Percentiles rank a stretch among this genome's conserved stretches.
Evolutionary conservation across 2,888 invertebrate genomes (phyloP).

Genomic region (Drosophila acutilabella): DNA sequence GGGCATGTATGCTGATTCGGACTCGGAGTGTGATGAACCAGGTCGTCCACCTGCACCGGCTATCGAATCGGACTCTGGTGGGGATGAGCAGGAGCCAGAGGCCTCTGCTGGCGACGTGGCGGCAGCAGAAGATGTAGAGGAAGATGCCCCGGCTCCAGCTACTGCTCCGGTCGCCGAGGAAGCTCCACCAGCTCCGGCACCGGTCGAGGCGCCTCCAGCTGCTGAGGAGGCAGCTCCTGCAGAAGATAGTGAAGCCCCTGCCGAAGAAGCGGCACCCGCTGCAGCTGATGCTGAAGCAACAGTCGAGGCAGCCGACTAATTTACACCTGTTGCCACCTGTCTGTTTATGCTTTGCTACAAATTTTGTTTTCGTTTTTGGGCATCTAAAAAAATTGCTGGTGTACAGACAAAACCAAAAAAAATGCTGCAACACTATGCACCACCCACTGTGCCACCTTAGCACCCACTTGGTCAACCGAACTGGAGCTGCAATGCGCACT

Average conservation of each 20-base stretch:
- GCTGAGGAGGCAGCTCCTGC: conserved; percentile 5
- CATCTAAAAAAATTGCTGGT: conserved; percentile 41
- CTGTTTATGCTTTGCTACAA: conserved; percentile 43
- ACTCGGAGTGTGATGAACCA: conserved; percentile 7
- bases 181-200: conserved; percentile 1
- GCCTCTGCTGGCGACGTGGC: neutral
- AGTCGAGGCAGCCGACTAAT: conserved; percentile 20
- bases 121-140: neutral
- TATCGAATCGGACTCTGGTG: conserved; percentile 9
- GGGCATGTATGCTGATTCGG: conserved; percentile 5
- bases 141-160: neutral
- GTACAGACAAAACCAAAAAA: conserved; percentile 30
- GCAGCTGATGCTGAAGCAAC: conserved; percentile 15
- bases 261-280: neutral
- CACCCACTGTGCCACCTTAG: neutral
- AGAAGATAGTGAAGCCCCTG: conserved; percentile 1
- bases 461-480: conserved; percentile 13
- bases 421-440: conserved; percentile 3
- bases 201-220: conserved; percentile 2
- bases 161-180: neutral
- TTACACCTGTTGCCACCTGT: conserved; percentile 60
- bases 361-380: conserved; percentile 33
- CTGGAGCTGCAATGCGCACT: conserved; percentile 49
- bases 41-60: neutral
- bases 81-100: neutral